These are phyloP conservation scores for Phasia obesa DNA, from an alignment of 2,888 invertebrate species.

Conservation along the genomic window DNA sequence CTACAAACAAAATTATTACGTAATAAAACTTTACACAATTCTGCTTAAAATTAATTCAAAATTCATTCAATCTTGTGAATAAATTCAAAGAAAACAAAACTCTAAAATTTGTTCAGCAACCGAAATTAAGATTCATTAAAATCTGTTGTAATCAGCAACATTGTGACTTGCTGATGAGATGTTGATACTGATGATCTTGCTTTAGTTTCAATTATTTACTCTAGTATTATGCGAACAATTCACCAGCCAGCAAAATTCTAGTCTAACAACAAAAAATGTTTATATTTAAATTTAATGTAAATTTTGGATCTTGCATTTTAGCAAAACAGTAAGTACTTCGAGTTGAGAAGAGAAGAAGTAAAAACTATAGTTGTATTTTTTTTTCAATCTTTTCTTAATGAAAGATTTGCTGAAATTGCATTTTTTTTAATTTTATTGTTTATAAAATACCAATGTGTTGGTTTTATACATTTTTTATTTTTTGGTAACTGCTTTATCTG, in stretches of 20 bases:
- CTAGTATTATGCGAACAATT: conserved; percentile 55
- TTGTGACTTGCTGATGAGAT: conserved; percentile 34
- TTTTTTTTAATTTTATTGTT: conserved; percentile 33
- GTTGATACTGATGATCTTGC: conserved; percentile 48
- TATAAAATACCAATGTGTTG: background rate
- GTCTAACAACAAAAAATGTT: conserved; percentile 30
- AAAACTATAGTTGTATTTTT: conserved; percentile 20
- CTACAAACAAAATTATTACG: background rate
- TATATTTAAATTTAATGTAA: conserved; percentile 64
- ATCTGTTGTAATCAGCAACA: conserved; percentile 51
- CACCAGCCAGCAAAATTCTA: conserved; percentile 43
- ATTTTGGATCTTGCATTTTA: conserved; percentile 31
- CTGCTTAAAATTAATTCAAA: background rate
- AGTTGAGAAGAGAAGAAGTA: conserved; percentile 1
- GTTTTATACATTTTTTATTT: too few relatives aligned
- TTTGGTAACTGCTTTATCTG: conserved; percentile 29
- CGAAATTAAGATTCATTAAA: conserved; percentile 49
- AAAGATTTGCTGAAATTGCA: conserved; percentile 63
- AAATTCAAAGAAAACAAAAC: background rate
- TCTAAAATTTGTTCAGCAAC: conserved; percentile 4
- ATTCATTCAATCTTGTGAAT: background rate
- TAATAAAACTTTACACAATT: background rate
- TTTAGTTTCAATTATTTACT: conserved; percentile 55
- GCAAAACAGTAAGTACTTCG: background rate
- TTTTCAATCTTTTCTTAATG: conserved; percentile 27